Conservation (phyloP, 2,113 vertebrate genomes). For the Leucopsar rothschildi region DNA sequence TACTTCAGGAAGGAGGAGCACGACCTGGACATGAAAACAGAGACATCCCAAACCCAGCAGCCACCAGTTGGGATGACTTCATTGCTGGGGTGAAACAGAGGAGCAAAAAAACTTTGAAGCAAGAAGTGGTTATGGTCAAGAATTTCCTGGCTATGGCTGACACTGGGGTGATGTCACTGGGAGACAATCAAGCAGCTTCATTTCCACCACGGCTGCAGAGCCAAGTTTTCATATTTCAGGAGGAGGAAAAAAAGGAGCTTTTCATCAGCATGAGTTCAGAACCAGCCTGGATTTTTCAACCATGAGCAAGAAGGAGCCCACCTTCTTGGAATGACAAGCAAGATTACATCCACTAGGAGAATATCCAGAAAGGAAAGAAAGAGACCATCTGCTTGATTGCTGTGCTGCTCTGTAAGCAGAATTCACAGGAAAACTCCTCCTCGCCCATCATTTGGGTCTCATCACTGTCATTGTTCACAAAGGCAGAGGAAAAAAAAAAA, state of each 20-base stretch:
- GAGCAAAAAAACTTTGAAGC: conserved; percentile 26
- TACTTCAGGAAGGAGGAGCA: neutral
- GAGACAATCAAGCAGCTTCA: conserved; percentile 24
- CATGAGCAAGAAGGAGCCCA: neutral
- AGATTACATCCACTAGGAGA: conserved; percentile 46
- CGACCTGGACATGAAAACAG: neutral
- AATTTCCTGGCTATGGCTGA: conserved; percentile 24
- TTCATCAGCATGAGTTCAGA: conserved; percentile 2
- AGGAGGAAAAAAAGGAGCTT: neutral
- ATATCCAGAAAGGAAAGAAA: neutral
- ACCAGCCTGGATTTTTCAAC: conserved; percentile 15
- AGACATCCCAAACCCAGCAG: neutral
- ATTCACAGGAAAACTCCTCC: conserved; percentile 17
- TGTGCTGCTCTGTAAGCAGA: conserved; percentile 49
- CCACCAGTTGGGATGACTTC: neutral
- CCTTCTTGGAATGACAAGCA: conserved; percentile 20
- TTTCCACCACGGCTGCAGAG: neutral
- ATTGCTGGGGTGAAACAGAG: conserved; percentile 23
- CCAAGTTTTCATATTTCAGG: neutral
- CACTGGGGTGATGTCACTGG: conserved; percentile 22
- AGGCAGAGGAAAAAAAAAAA: neutral
- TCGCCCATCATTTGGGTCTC: conserved; percentile 29
- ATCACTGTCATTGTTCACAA: conserved; percentile 58
- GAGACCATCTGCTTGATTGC: conserved; percentile 58
- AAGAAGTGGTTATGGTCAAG: conserved; percentile 10